These are phyloP conservation scores for Alexandromys fortis DNA, from an alignment of 2,113 vertebrate species.

Conservation along the genomic window DNA sequence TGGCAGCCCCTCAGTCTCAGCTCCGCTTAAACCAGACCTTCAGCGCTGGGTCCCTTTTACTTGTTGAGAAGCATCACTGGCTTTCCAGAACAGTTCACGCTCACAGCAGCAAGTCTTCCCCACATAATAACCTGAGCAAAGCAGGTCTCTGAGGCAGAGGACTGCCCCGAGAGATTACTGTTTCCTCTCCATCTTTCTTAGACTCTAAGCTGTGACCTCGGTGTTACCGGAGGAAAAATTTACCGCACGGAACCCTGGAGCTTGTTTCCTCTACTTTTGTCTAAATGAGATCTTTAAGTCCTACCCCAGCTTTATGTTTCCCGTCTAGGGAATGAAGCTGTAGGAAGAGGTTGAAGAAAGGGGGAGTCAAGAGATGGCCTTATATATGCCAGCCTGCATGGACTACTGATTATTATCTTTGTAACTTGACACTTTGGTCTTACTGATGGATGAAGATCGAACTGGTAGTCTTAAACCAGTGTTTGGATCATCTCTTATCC, in stretches of 20 bases:
- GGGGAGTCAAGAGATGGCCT: background rate
- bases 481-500: background rate
- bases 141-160: slow-evolving; percentile 23
- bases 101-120: slow-evolving; percentile 20
- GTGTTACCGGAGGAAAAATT: slow-evolving; percentile 49
- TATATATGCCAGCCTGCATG: background rate
- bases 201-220: slow-evolving; percentile 62
- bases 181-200: slow-evolving; percentile 58
- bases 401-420: slow-evolving; percentile 49
- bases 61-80: slow-evolving; percentile 50
- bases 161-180: slow-evolving; percentile 1
- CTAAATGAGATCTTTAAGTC: slow-evolving; percentile 74
- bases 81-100: slow-evolving; percentile 48
- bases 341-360: background rate
- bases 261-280: slow-evolving; percentile 60
- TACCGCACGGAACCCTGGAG: slow-evolving; percentile 29
- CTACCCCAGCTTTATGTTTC: slow-evolving; percentile 40
- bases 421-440: slow-evolving; percentile 44
- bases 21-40: slow-evolving; percentile 62
- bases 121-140: slow-evolving; percentile 15
- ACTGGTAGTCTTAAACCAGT: slow-evolving; percentile 39
- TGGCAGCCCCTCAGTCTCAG: slow-evolving; percentile 52
- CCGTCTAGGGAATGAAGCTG: background rate
- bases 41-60: background rate
- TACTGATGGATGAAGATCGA: slow-evolving; percentile 52